These are phyloP conservation scores for Irena cyanogastra DNA, from an alignment of 2,113 vertebrate species.

Conservation along the genomic window DNA sequence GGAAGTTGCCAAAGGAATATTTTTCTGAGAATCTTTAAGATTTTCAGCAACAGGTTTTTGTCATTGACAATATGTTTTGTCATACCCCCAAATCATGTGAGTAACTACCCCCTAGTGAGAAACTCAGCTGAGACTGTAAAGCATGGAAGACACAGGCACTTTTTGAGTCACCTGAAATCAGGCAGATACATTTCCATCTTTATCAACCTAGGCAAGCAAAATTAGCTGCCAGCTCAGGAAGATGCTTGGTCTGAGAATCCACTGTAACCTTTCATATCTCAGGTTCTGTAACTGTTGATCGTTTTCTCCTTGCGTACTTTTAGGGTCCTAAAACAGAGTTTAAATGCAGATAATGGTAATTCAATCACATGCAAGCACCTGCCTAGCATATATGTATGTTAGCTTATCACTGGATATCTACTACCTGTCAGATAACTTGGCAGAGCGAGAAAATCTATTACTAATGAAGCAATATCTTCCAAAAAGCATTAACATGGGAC, in stretches of 20 bases:
- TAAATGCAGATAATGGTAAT: neutral
- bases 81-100: neutral
- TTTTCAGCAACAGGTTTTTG: neutral
- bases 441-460: constrained; percentile 38
- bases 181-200: neutral
- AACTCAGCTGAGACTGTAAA: neutral
- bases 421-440: neutral
- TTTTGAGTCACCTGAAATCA: neutral
- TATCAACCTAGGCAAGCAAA: neutral
- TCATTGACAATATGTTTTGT: neutral
- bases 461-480: neutral
- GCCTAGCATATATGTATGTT: neutral
- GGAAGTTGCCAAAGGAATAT: neutral
- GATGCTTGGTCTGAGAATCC: neutral
- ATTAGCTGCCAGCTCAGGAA: neutral
- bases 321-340: neutral
- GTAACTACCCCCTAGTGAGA: neutral
- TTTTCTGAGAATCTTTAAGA: neutral
- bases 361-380: neutral
- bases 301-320: neutral
- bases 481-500: neutral
- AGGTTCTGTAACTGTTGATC: neutral
- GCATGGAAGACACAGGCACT: neutral
- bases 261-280: neutral
- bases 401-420: neutral